Conservation (phyloP, 2,113 vertebrate species). For the Xiphophorus hellerii region DNA sequence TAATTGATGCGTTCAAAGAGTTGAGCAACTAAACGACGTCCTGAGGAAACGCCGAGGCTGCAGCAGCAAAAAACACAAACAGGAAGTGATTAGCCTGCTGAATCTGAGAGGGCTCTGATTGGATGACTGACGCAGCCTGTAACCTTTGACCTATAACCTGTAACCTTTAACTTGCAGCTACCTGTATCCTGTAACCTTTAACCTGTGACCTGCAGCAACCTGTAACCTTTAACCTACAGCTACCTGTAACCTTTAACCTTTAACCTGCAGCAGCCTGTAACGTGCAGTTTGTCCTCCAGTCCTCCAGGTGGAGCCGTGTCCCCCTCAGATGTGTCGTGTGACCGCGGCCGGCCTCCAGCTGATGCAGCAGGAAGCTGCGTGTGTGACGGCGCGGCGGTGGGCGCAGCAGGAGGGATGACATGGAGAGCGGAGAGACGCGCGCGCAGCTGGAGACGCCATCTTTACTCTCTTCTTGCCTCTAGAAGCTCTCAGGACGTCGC, state of each 20-base stretch:
- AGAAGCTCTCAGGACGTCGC: conserved; percentile 45
- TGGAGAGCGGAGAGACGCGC: conserved; percentile 65
- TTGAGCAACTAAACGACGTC: not conserved
- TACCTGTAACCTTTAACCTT: too few species aligned
- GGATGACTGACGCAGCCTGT: too few species aligned
- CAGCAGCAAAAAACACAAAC: not conserved
- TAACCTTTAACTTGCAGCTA: too few species aligned
- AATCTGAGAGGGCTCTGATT: not conserved
- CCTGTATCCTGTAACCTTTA: too few species aligned
- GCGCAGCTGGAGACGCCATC: conserved; percentile 22
- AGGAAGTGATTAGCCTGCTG: conserved; percentile 17
- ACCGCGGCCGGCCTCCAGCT: conserved; percentile 59
- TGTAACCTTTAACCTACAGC: too few species aligned
- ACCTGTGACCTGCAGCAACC: too few species aligned
- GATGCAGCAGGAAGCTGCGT: conserved; percentile 41
- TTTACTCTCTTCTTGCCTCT: conserved; percentile 10
- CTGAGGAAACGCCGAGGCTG: conserved; percentile 19
- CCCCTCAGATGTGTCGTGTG: conserved; percentile 63
- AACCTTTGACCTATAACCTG: too few species aligned
- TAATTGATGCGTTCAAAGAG: too few species aligned
- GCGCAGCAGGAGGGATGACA: conserved; percentile 69
- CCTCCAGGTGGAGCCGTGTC: conserved; percentile 28
- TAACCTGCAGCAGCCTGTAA: too few species aligned
- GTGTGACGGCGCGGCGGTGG: conserved; percentile 15
- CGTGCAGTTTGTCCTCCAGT: not conserved